Evolutionary conservation across 2,113 vertebrate species (phyloP), one percentile per base, ranked within the genome.

Genomic region (Brachirus orientalis): DNA sequence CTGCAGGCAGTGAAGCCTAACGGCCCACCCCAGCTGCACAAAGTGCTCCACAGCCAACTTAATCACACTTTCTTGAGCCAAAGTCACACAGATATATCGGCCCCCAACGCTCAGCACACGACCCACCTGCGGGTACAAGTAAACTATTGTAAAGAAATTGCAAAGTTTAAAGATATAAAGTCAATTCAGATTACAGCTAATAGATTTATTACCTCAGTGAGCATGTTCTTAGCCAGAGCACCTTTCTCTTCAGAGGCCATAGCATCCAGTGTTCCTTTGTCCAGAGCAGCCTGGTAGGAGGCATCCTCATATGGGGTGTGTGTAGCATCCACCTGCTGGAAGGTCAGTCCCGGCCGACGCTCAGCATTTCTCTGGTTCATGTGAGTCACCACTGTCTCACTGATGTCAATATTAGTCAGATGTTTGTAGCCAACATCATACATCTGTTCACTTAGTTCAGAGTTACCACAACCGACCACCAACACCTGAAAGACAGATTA

Each of bases 391-490:
- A 94, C 98, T 0, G 94, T 90, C 0, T 95, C 93, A 0, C 96
- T 99, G 76, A 98, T 92, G 85, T 99, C 98, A 0, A 99, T 96
- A 69, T 96, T 99, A 53, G 94, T 89, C 0, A 98, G 91, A 63
- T 96, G 92, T 72, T 92, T 90, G 55, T 95, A 98, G 16, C 97
- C 97, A 28, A 92, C 55, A 18, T 99, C 97, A 0, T 98, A 96
- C 36, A 99, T 91, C 87, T 96, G 95, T 79, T 99, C 97, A 0
- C 98, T 99, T 40, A 99, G 91, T 80, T 98, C 96, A 0, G 98
- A 99, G 92, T 96, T 99, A 11, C 98, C 98, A 5, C 98, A 99
- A 33, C 98, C 98, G n/a, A 98, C 95, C 80, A 99, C 96, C 36
- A 99, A 85, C 11, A 99, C 96, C 97, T 99, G 79, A 4, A 54